A percentile compares a stretch with the other conserved stretches of the same genome.
These are phyloP conservation scores for Sardinella longiceps DNA, from an alignment of 2,797 vertebrate genomes.

Conservation along the genomic window DNA sequence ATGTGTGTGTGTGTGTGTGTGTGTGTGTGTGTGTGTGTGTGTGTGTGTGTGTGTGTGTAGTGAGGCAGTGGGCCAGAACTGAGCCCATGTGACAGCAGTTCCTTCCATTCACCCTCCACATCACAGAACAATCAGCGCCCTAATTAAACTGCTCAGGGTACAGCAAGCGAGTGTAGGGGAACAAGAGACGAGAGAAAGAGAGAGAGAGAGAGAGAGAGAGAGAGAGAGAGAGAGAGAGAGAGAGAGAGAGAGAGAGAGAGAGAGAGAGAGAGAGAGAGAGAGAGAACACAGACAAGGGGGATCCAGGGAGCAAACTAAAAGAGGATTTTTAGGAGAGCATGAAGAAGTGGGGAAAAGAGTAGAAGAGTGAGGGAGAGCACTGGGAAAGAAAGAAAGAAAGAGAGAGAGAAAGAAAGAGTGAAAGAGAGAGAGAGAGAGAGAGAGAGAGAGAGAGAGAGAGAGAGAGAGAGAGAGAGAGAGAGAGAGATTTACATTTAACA, in stretches of 20 bases:
- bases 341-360: background rate
- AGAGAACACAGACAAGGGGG: background rate
- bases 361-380: background rate
- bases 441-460: background rate
- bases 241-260: slow-evolving; percentile 3
- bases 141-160: slow-evolving; percentile 13
- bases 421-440: background rate
- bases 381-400: background rate
- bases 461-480: slow-evolving; percentile 23
- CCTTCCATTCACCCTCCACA: slow-evolving; percentile 8
- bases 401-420: background rate
- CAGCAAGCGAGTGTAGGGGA: background rate
- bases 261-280: background rate
- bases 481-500: no score
- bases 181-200: background rate
- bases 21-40: slow-evolving; percentile 11
- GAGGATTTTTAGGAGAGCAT: background rate
- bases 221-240: background rate
- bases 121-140: slow-evolving; percentile 28
- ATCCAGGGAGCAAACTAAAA: background rate
- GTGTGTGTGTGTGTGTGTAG: background rate
- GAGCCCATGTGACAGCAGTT: slow-evolving; percentile 11
- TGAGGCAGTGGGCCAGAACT: slow-evolving; percentile 19
- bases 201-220: slow-evolving; percentile 4
- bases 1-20: background rate